Base-by-base conservation (phyloP, 2,113 vertebrate species). In the Oxygymnocypris stewartii region DNA sequence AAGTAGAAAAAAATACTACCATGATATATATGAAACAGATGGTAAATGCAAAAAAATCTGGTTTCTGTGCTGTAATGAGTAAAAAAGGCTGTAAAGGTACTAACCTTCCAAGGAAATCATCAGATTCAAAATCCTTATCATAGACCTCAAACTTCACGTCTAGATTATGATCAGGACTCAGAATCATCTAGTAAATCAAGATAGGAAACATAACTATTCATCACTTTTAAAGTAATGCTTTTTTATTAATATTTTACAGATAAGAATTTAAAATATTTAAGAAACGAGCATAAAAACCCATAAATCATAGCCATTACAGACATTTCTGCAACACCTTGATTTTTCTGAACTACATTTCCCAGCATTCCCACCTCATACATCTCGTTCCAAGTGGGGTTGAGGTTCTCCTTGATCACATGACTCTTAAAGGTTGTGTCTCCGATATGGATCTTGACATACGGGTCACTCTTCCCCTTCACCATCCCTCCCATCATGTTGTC, bases 71-170 rank as follows among this genome's bases (percentile, higher is more conserved):
- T n/a, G n/a, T n/a, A n/a, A n/a, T n/a, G n/a, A n/a, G n/a, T n/a
- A n/a, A n/a, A n/a, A n/a, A n/a, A n/a, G n/a, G 73, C 13, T 40
- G 51, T 44, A 40, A 16, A 86, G 31, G 14, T 78, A 88, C 91
- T 91, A 90, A 97, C 97, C 96, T 95, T 91, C 97, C 97, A 89
- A 98, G 91, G 90, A 96, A 97, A 89, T 98, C 97, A 83, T 98
- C 97, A 89, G 94, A 95, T 88, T 97, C 96, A 85, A 98, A 91
- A 89, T 97, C 97, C 92, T 97, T 97, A 88, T 97, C 97, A 88
- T 93, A 97, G 49, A 97, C 90, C n/a, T 97, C 96, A 57, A 96
- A 91, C 59, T 96, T 95, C 71, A 97, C 90, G n/a, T 96, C 96
- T 87, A 96, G 96, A 79, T 95, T 96, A 12, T 94, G 90, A 88